phyloP scores from a whole-genome alignment of 1,140 invertebrate species.

The Agrilus planipennis region DNA sequence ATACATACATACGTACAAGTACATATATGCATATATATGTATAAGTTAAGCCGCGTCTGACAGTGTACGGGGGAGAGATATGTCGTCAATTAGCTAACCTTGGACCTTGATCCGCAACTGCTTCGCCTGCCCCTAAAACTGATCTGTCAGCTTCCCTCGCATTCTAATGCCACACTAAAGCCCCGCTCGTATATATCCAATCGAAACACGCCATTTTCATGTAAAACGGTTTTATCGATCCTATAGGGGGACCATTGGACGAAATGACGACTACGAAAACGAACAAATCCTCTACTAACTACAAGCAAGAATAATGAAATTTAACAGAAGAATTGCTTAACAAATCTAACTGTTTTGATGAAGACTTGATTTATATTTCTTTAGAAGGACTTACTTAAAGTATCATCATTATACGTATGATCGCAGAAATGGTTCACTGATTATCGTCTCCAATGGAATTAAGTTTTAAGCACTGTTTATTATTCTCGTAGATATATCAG shows the following conservation, averaged over 20 bases:
- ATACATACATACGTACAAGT: too few relatives aligned
- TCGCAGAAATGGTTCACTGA: too few relatives aligned
- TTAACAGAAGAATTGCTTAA: background rate
- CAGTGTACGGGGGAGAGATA: conserved; percentile 15
- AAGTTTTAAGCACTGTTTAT: too few relatives aligned
- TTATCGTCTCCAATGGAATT: too few relatives aligned
- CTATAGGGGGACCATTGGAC: too few relatives aligned
- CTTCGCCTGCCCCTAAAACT: conserved; percentile 8
- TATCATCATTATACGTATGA: too few relatives aligned
- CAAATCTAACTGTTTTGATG: background rate
- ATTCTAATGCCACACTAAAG: background rate
- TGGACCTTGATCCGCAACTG: conserved; percentile 10
- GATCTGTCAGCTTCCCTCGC: conserved; percentile 9
- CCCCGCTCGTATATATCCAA: background rate
- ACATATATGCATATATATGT: too few relatives aligned
- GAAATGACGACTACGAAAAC: too few relatives aligned
- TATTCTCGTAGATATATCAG: too few relatives aligned
- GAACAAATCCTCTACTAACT: too few relatives aligned
- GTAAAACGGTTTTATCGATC: background rate
- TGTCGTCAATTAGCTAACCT: conserved; percentile 16
- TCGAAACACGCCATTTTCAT: background rate
- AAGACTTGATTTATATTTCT: too few relatives aligned
- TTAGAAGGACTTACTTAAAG: too few relatives aligned
- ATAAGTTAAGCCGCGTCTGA: conserved; percentile 12
- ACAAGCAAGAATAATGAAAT: background rate